Conservation (phyloP, 2,113 vertebrate species). For the Sialia sialis region DNA sequence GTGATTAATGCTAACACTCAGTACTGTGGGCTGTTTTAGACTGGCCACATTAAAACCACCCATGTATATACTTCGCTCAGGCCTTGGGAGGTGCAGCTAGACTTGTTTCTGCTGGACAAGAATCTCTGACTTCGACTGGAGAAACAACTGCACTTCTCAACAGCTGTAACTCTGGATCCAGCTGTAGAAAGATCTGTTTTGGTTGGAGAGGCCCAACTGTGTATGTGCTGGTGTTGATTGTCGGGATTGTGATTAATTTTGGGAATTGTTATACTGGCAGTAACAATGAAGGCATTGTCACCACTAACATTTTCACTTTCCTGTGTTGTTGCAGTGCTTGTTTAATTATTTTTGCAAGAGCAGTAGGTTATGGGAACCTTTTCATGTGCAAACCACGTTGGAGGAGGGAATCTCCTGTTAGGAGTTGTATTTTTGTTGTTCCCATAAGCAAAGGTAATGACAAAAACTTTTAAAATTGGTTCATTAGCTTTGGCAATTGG, state of each 20-base stretch:
- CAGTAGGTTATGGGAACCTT: neutral
- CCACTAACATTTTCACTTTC: conserved; percentile 21
- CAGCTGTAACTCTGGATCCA: neutral
- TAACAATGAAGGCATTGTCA: conserved; percentile 13
- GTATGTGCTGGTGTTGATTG: neutral
- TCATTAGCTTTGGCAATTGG: accelerated
- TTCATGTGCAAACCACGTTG: neutral
- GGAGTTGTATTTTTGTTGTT: neutral
- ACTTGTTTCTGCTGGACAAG: neutral
- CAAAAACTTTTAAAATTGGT: neutral
- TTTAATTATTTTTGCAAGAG: conserved; percentile 38
- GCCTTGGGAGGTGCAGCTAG: neutral
- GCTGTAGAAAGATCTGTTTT: neutral
- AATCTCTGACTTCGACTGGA: neutral
- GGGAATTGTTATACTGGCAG: neutral
- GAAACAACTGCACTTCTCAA: neutral
- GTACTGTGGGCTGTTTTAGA: neutral
- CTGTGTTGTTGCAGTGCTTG: neutral
- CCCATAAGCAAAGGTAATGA: neutral
- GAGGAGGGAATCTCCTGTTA: neutral
- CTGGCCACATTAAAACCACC: neutral
- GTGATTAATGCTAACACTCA: neutral
- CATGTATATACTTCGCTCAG: neutral
- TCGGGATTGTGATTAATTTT: neutral
- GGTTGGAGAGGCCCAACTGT: neutral